Base-by-base conservation (phyloP, 2,888 invertebrate species). In the Hyles lineata region DNA sequence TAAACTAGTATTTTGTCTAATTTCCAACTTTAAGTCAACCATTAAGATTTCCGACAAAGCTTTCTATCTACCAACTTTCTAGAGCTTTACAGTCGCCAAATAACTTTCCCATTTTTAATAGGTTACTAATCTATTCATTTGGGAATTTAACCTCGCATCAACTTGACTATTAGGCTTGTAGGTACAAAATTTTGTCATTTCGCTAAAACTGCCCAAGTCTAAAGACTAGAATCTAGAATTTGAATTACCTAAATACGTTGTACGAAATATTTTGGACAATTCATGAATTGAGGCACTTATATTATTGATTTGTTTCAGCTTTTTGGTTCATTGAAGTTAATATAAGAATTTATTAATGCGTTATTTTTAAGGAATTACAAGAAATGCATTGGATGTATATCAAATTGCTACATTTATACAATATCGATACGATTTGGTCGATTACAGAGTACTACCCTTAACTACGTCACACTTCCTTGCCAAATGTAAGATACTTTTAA, bases 201-300 rank as follows among this genome's bases (percentile, higher is more conserved):
- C 35, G 35, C 21, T 43, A 21, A 55, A 55, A 63, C 35, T 21
- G 21, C 23, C 11, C 9, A 23, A 11, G 2, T 43, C 50, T 50
- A 23, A 7, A 43, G 21, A 43, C 23, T 67, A 67, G 43, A 63
- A n/a, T 50, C 67, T 67, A 67, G 7, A 67, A 63, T 67, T 23
- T 50, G 50, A 50, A 23, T 17, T 67, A 62, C n/a, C 8, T 32
- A 62, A 62, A 9, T 32, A 63, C 3, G 43, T 67, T 67, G 15
- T 63, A 43, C 17, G 50, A 19, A 67, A 21, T 43, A 50, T 17
- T 17, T 67, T 67, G 63, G 67, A 67, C 67, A 67, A 21, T 35
- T 62, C n/a, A 62, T 67, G 67, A 23, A 19, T 67, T 15, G 67
- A 67, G 67, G 67, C 67, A 67, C 67, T 67, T 67, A 50, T 3